Percentiles rank a stretch among this genome's conserved stretches.
Evolutionary conservation across 64 coral and sea anemone species (phyloP).

Genomic region (Hydrozoanthus tunicans): DNA sequence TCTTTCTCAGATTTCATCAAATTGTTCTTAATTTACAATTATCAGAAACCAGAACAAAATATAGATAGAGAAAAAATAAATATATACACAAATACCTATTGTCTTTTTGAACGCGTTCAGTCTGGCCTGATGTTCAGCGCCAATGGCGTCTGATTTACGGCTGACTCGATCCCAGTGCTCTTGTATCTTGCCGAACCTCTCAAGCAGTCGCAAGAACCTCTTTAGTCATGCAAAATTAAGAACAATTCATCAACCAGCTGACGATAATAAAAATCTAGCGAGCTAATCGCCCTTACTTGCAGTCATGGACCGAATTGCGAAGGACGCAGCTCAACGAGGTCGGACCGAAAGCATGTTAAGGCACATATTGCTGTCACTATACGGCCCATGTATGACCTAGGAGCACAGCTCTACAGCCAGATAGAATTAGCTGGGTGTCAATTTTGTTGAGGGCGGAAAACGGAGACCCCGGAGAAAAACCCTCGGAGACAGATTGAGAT

Average conservation of each 20-base stretch:
- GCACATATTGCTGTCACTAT: no score
- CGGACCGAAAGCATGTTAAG: no score
- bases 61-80: not conserved
- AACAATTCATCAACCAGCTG: not conserved
- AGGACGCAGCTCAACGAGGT: no score
- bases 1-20: not conserved
- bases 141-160: slow-evolving; percentile 20
- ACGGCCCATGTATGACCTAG: no score
- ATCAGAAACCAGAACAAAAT: not conserved
- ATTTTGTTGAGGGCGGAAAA: no score
- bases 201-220: slow-evolving; percentile 9
- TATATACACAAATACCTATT: slow-evolving; percentile 29
- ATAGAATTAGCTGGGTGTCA: no score
- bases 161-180: slow-evolving; percentile 64
- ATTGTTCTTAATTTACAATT: not conserved
- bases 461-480: no score
- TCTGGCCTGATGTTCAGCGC: slow-evolving; percentile 56
- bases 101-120: slow-evolving; percentile 66
- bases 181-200: slow-evolving; percentile 69
- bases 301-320: not conserved
- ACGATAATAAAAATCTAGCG: not conserved
- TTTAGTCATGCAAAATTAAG: not conserved
- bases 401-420: no score
- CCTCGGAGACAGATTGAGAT: no score
- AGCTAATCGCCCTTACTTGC: not conserved